Conservation (phyloP, 1,140 invertebrate species). For the Drosophila ananassae region DNA sequence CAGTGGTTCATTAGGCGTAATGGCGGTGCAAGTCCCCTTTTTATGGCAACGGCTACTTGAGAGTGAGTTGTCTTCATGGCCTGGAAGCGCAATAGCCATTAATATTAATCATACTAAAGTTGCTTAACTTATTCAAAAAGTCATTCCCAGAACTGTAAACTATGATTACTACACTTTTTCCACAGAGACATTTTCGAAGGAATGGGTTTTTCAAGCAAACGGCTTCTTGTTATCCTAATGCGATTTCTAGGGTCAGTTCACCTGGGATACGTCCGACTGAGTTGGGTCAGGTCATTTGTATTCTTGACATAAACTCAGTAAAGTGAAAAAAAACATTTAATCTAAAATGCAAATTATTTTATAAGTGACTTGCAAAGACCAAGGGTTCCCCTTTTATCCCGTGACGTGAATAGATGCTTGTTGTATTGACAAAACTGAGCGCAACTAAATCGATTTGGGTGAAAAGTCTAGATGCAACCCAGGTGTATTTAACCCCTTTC, state of each 20-base stretch:
- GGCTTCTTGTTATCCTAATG: constrained; percentile 31
- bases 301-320: not conserved
- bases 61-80: not conserved
- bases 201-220: not conserved
- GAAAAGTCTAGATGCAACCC: not conserved
- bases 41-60: constrained; percentile 15
- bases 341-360: constrained; percentile 1
- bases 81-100: constrained; percentile 18
- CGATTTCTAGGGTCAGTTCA: constrained; percentile 10
- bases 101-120: constrained; percentile 47
- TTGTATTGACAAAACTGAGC: constrained; percentile 22
- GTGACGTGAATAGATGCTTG: not conserved
- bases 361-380: not conserved
- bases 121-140: constrained; percentile 42
- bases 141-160: constrained; percentile 32
- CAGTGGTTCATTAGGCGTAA: constrained; percentile 48
- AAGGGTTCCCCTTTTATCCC: no score
- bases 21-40: constrained; percentile 38
- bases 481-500: not conserved
- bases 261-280: constrained; percentile 20
- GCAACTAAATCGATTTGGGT: constrained; percentile 29
- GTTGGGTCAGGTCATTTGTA: constrained; percentile 18
- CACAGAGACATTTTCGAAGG: not conserved
- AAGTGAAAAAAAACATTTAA: constrained; percentile 17
- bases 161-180: constrained; percentile 13